Conservation (phyloP, 92 coral and sea anemone genomes). For the Diadumene lineata region DNA sequence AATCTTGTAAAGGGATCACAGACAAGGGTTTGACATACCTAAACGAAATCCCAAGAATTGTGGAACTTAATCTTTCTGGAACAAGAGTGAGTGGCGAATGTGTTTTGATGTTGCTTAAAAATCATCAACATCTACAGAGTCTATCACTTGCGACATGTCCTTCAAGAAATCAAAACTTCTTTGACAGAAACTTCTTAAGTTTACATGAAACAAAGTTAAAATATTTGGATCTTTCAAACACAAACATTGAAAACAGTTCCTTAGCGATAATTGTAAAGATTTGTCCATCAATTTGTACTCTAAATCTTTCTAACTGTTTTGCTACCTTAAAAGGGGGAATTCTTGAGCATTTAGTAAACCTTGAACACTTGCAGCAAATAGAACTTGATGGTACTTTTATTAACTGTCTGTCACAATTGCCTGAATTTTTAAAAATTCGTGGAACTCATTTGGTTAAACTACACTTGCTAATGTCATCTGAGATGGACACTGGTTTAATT, state of each 20-base stretch:
- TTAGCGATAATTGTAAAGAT: constrained; percentile 41
- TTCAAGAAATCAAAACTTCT: background rate
- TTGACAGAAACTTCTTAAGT: constrained; percentile 15
- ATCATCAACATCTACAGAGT: constrained; percentile 53
- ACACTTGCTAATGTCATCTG: constrained; percentile 37
- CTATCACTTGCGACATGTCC: constrained; percentile 45
- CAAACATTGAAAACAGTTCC: constrained; percentile 26
- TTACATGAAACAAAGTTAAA: constrained; percentile 32
- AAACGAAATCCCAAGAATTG: constrained; percentile 31
- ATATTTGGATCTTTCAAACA: constrained; percentile 54
- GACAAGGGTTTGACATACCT: constrained; percentile 61
- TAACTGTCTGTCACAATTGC: constrained; percentile 38
- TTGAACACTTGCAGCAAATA: constrained; percentile 43
- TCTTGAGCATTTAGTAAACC: constrained; percentile 26
- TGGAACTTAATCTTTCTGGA: constrained; percentile 62
- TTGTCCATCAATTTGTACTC: constrained; percentile 49
- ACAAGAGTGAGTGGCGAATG: constrained; percentile 64
- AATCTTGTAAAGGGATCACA: constrained; percentile 60
- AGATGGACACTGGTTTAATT: constrained; percentile 43
- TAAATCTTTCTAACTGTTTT: constrained; percentile 48
- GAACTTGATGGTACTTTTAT: constrained; percentile 41
- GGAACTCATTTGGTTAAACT: constrained; percentile 46
- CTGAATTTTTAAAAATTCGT: constrained; percentile 46
- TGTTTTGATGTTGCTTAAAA: constrained; percentile 35
- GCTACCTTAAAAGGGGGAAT: constrained; percentile 36